These are phyloP conservation scores for Drosophila neocordata DNA, from an alignment of 1,140 invertebrate species.

Conservation along the genomic window DNA sequence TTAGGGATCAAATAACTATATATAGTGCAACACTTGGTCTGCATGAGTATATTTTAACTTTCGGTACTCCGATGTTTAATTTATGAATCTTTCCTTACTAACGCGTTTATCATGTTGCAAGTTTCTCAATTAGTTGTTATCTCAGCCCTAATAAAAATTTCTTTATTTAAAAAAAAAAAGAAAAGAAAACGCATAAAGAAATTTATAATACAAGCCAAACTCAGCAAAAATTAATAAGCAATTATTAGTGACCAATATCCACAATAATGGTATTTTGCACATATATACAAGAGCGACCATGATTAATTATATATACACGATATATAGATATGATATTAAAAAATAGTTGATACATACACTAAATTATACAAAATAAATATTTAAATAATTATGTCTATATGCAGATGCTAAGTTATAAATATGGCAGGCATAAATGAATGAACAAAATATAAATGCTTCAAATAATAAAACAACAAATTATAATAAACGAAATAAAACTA, in stretches of 20 bases:
- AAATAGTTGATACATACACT: slow-evolving; percentile 9
- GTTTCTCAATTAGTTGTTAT: too few relatives aligned
- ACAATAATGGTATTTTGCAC: slow-evolving; percentile 21
- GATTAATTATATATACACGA: slow-evolving; percentile 3
- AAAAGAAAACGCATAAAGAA: neutral
- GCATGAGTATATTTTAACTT: too few relatives aligned
- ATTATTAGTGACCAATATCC: slow-evolving; percentile 41
- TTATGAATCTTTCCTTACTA: too few relatives aligned
- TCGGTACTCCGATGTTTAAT: too few relatives aligned
- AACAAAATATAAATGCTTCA: slow-evolving; percentile 15
- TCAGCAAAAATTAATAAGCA: slow-evolving; percentile 44
- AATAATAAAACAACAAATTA: slow-evolving; percentile 24
- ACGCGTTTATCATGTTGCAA: too few relatives aligned
- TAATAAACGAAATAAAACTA: slow-evolving; percentile 17
- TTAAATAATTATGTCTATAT: slow-evolving; percentile 25
- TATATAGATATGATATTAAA: slow-evolving; percentile 20
- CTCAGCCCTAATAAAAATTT: too few relatives aligned
- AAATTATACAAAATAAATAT: slow-evolving; percentile 27
- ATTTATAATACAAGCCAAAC: slow-evolving; percentile 39
- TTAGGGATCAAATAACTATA: too few relatives aligned
- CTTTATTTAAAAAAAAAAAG: neutral
- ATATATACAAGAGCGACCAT: slow-evolving; percentile 38
- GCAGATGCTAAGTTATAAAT: slow-evolving; percentile 28
- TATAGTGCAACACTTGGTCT: too few relatives aligned
- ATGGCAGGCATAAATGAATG: slow-evolving; percentile 44